Base-by-base conservation (phyloP, 2,888 invertebrate species). In the Conistra vaccinii region DNA sequence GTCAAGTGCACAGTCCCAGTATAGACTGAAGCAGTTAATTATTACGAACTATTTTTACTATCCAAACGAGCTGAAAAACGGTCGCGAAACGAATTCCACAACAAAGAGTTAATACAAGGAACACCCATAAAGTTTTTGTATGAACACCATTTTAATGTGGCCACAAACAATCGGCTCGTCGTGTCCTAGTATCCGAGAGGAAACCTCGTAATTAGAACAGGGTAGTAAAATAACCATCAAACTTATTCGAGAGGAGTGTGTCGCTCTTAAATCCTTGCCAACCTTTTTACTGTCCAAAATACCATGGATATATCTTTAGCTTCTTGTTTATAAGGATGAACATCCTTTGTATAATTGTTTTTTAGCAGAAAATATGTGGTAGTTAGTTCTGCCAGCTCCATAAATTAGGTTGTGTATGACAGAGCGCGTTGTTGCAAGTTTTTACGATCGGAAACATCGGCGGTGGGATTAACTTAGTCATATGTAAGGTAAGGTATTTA, bases 141-240 rank as follows among this genome's bases (percentile, higher is more conserved):
- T 89, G 88, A 88, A 87, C 84, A 87, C 75, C 89, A 91, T 90
- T 93, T 93, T 93, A 91, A 92, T 91, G 90, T 85, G 87, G 84
- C 90, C 89, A 92, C 92, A 91, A 93, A 94, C 94, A 94, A 93
- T 94, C 91, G 90, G 89, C 88, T 88, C 90, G 91, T 91, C 93
- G 87, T 91, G 90, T 90, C 88, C 94, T 95, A 95, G 93, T 93
- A 90, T 92, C 83, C 84, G 85, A 93, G 92, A 94, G 94, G 94
- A 95, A 94, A 95, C 94, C 92, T 92, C 91, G 92, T 94, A 95
- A 96, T 96, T 96, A 95, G 94, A 93, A 93, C 93, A 91, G 89
- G 92, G 94, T 91, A 91, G 93, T 96, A 96, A 96, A 96, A 96
- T 92, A 95, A 93, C 95, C 95, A 95, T 96, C 94, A 96, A 96